These are phyloP conservation scores for Tragelaphus buxtoni DNA, from an alignment of 2,113 vertebrate genomes.

Conservation along the genomic window DNA sequence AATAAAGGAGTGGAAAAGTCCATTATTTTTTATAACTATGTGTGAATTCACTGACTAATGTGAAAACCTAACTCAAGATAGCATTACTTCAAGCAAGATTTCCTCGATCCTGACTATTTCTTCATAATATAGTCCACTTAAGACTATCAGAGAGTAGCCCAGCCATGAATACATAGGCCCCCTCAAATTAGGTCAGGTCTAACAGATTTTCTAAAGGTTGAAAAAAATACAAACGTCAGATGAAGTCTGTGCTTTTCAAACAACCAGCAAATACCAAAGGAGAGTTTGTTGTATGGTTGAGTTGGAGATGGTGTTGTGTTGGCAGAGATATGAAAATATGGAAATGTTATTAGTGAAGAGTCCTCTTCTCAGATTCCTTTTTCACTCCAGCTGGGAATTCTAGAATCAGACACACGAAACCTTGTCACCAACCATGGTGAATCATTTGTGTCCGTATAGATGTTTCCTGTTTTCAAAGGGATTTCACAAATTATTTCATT, in stretches of 20 bases:
- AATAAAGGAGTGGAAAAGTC: not conserved
- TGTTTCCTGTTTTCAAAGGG: not conserved
- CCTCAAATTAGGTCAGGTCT: not conserved
- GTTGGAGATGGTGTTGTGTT: not conserved
- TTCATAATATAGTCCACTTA: not conserved
- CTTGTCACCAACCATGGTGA: too few species aligned
- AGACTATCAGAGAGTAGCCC: not conserved
- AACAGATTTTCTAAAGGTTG: not conserved
- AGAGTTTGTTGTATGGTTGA: too few species aligned
- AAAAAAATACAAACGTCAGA: not conserved
- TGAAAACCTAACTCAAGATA: not conserved
- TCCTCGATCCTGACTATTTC: not conserved
- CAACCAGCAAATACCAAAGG: not conserved
- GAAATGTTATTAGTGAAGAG: not conserved
- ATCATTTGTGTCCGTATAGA: not conserved
- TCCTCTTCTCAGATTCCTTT: not conserved
- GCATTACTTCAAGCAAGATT: not conserved
- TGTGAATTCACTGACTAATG: not conserved
- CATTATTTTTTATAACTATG: not conserved
- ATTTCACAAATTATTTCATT: not conserved
- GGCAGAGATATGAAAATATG: not conserved
- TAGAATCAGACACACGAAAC: not conserved
- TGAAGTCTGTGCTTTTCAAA: not conserved
- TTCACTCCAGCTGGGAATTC: not conserved
- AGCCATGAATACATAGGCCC: not conserved